Evolutionary conservation across 2,113 vertebrate species (phyloP), one percentile per base, ranked within the genome.

Genomic region (Paramisgurnus dabryanus): DNA sequence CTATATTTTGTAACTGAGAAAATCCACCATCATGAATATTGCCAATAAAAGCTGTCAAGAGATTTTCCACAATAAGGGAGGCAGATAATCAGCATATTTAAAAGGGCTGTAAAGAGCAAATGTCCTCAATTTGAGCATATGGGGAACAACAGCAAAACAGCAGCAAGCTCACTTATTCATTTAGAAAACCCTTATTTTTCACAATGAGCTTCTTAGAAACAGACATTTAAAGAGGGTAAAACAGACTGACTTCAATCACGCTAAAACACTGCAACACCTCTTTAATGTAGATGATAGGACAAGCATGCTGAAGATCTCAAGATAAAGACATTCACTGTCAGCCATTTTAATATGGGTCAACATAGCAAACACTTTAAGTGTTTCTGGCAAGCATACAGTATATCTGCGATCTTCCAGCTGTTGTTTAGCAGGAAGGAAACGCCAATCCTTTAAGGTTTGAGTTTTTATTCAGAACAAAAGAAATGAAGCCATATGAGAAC

Each of bases 361-460:
- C 39, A 57, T 13, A 11, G 11, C 68, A 57, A 58, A 45, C 5
- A 43, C 10, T 1, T 43, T 58, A 39, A 41, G 39, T 12, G 70
- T 11, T 53, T n/a, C 17, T 15, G n/a, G 39, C 15, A 4, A 57
- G 6, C 61, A 69, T 61, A 76, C 5, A 47, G 75, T 53, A 34
- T 11, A 8, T 43, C 15, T 39, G 55, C 49, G 5, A 43, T 65
- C 60, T 83, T 76, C 49, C 50, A 72, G 67, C 82, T 50, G 72
- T 64, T 50, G 27, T 41, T 78, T 43, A 58, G 50, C 13, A 39
- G 66, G 75, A 76, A 75, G 75, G 65, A 79, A 68, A 65, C 64
- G 4, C 27, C 1, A 1, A 34, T 34, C 27, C 1, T 34, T 34
- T 34, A 34, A 34, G 27, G 27, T 34, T 34, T 34, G 27, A 34